Percentiles rank a stretch among this genome's conserved stretches.
Conservation (phyloP, 2,113 vertebrate species). For the Phylloscopus trochilus region DNA sequence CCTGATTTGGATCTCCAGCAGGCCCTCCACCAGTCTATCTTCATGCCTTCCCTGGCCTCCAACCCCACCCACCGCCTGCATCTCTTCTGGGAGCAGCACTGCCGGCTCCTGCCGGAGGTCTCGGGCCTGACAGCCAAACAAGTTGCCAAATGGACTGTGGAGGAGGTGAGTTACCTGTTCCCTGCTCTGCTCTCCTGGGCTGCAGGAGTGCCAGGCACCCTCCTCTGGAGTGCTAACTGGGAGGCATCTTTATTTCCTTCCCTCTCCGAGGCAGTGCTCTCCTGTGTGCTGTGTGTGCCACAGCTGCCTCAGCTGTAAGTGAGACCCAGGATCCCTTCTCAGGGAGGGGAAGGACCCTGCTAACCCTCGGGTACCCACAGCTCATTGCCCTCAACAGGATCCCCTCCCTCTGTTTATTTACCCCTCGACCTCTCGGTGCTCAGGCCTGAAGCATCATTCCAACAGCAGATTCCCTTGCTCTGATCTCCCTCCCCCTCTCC, state of each 20-base stretch:
- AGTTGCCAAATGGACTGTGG: constrained; percentile 86
- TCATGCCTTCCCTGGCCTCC: constrained; percentile 82
- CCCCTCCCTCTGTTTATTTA: not conserved
- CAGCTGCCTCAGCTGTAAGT: constrained; percentile 17
- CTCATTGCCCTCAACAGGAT: not conserved
- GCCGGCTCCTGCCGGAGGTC: constrained; percentile 88
- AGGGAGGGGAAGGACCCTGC: not conserved
- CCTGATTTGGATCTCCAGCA: constrained; percentile 82
- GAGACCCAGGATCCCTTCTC: not conserved
- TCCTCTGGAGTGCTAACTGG: not conserved
- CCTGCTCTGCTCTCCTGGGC: not conserved
- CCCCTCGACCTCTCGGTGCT: not conserved
- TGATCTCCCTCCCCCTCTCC: constrained; percentile 17
- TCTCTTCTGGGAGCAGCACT: constrained; percentile 90
- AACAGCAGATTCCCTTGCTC: not conserved
- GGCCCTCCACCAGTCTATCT: constrained; percentile 88
- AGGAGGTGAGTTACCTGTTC: constrained; percentile 79
- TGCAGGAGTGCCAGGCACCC: not conserved
- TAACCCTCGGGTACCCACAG: not conserved
- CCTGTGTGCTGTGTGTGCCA: not conserved
- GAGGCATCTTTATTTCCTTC: not conserved
- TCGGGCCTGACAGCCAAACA: constrained; percentile 84
- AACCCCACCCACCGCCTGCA: constrained; percentile 82
- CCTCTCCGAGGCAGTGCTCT: not conserved
- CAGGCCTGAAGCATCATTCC: not conserved